phyloP scores from a whole-genome alignment of 2,113 vertebrate genomes.

The Rhineura floridana region DNA sequence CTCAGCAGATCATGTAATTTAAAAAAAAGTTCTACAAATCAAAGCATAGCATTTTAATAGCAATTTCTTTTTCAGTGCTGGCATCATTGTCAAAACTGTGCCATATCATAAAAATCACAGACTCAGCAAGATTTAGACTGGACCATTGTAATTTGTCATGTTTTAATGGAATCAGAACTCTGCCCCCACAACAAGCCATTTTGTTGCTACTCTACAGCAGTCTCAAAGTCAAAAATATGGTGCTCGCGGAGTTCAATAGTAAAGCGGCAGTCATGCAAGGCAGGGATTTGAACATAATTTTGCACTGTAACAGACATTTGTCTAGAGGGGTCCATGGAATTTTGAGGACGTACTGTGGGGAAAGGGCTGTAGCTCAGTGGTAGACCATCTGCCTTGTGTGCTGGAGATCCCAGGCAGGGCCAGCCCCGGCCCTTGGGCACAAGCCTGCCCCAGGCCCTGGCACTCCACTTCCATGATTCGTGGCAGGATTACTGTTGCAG shows the following conservation, averaged over 20 bases:
- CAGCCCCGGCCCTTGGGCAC: no score
- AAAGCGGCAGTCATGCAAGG: neutral
- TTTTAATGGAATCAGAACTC: neutral
- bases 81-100: neutral
- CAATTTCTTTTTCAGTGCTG: no score
- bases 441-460: no score
- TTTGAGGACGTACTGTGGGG: no score
- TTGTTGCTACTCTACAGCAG: neutral
- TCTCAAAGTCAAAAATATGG: neutral
- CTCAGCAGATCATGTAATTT: neutral
- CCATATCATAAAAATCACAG: neutral
- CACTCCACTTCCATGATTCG: no score
- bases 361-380: no score
- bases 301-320: slow-evolving; percentile 45
- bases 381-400: no score
- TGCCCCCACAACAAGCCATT: neutral
- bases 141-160: neutral
- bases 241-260: neutral
- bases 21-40: neutral
- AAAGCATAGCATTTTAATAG: neutral
- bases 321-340: no score
- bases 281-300: slow-evolving; percentile 49
- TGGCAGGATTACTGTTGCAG: no score
- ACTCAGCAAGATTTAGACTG: neutral
- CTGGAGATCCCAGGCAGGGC: no score